Evolutionary conservation across 2,113 vertebrate genomes (phyloP).

Genomic region (Equus quagga): DNA sequence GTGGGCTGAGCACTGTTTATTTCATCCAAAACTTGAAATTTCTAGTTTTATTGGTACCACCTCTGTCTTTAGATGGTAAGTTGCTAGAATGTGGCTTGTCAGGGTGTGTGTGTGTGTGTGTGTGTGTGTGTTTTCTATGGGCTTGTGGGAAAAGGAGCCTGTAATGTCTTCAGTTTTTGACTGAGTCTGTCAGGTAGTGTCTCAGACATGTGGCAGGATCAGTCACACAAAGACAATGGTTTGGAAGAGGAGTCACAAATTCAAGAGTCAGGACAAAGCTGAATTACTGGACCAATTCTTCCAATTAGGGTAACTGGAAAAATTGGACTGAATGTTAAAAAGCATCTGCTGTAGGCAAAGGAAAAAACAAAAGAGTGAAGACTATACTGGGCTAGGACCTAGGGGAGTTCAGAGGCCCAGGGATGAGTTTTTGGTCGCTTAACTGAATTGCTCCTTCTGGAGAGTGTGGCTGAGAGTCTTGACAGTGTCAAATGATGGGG

Average conservation of each 20-base stretch:
- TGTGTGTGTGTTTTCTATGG: not conserved
- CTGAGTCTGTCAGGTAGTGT: not conserved
- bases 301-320: not conserved
- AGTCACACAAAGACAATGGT: not conserved
- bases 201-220: not conserved
- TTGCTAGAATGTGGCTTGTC: not conserved
- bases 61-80: not conserved
- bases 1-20: not conserved
- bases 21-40: not conserved
- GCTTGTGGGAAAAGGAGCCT: not conserved
- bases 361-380: not conserved
- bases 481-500: not conserved
- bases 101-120: not conserved
- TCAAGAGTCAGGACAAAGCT: not conserved
- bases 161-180: not conserved
- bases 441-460: not conserved
- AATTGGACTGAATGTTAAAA: not conserved
- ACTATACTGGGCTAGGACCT: not conserved
- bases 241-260: not conserved
- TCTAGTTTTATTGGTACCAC: not conserved
- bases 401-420: not conserved
- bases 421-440: not conserved
- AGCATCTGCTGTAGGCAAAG: not conserved
- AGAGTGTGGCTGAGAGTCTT: not conserved
- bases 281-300: not conserved